phyloP scores from a whole-genome alignment of 2,888 invertebrate species.

The Tineola bisselliella region DNA sequence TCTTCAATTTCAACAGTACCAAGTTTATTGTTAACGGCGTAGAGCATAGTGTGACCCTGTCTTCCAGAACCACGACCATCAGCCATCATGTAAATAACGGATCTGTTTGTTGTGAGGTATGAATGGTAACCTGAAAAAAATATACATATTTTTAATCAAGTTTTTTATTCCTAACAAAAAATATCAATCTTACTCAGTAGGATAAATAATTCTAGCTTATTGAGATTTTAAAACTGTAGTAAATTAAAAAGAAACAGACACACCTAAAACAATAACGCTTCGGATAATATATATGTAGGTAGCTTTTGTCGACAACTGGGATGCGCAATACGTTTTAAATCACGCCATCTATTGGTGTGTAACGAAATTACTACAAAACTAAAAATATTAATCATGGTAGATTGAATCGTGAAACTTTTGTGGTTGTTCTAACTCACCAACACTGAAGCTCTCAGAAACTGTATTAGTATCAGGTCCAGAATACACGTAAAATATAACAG shows the following conservation, averaged over 20 bases:
- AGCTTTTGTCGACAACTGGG: too few species aligned
- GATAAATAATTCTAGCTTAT: too few species aligned
- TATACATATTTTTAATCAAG: background rate
- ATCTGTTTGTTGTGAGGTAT: constrained; percentile 78
- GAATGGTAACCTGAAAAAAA: constrained; percentile 62
- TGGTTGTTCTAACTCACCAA: constrained; percentile 63
- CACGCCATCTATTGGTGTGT: too few species aligned
- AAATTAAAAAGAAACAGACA: too few species aligned
- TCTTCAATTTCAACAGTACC: constrained; percentile 91
- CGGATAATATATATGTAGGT: too few species aligned
- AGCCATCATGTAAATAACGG: constrained; percentile 81
- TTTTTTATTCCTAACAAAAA: too few species aligned
- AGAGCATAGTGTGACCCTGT: constrained; percentile 81
- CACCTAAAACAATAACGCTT: too few species aligned
- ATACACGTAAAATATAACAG: constrained; percentile 80
- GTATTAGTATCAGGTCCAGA: constrained; percentile 87
- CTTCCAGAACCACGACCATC: constrained; percentile 89
- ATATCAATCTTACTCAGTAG: too few species aligned
- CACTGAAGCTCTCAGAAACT: constrained; percentile 73
- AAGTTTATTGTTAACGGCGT: constrained; percentile 79
- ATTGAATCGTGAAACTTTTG: too few species aligned
- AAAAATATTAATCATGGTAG: background rate
- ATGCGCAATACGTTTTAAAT: too few species aligned
- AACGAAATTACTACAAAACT: too few species aligned
- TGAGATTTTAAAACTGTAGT: too few species aligned